Conservation (phyloP, 1,140 invertebrate genomes). For the Lordiphosa clarofinis region DNA sequence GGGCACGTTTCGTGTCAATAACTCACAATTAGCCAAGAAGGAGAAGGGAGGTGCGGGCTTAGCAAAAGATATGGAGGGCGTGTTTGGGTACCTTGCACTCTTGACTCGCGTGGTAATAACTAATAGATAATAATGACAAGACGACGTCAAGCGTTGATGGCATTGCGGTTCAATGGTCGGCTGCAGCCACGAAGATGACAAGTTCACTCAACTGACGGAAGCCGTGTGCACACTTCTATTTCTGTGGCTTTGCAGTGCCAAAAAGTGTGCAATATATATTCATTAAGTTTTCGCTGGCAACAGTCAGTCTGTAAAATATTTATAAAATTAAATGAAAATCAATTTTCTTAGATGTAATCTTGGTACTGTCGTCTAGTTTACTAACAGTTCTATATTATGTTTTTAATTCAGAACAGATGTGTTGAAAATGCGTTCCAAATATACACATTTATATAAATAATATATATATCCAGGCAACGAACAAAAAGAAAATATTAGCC, state of each 20-base stretch:
- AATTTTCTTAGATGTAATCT: no score
- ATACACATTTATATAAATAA: no score
- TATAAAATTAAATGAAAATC: no score
- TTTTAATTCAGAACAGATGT: no score
- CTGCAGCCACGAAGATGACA: neutral
- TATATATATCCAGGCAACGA: no score
- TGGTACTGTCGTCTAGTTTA: no score
- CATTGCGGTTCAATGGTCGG: slow-evolving; percentile 12
- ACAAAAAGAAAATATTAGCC: no score
- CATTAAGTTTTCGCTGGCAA: slow-evolving; percentile 16
- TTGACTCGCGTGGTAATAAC: slow-evolving; percentile 24
- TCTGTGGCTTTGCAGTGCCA: slow-evolving; percentile 4
- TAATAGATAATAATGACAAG: slow-evolving; percentile 63
- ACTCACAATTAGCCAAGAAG: slow-evolving; percentile 54
- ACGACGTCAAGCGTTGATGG: slow-evolving; percentile 34
- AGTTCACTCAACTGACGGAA: slow-evolving; percentile 30
- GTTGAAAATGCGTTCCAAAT: no score
- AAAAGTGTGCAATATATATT: slow-evolving; percentile 36
- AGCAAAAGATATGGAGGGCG: neutral
- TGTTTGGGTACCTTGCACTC: slow-evolving; percentile 16
- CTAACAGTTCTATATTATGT: no score
- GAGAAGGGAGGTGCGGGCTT: neutral
- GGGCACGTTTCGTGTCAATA: slow-evolving; percentile 56
- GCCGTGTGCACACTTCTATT: slow-evolving; percentile 2
- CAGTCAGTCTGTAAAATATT: no score